A percentile compares a stretch with the other conserved stretches of the same genome.
Evolutionary conservation across 2,797 vertebrate genomes (phyloP).

Genomic region (Silurus aristotelis): DNA sequence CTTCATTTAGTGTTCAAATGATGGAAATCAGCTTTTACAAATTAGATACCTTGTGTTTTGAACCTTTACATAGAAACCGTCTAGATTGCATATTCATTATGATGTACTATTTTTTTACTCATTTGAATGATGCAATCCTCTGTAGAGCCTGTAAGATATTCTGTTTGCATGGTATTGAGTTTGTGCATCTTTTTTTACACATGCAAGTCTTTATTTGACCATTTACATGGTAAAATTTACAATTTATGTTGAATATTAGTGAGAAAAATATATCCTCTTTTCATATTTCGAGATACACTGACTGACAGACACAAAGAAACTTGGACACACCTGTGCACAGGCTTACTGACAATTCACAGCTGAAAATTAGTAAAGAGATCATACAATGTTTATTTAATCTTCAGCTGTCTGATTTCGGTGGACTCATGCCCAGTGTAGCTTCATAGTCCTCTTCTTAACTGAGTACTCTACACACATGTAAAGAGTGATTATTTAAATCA

Average conservation of each 20-base stretch:
- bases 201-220: background rate
- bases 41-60: background rate
- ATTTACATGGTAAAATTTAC: background rate
- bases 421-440: background rate
- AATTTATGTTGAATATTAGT: background rate
- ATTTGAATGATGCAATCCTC: background rate
- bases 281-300: background rate
- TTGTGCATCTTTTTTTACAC: background rate
- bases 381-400: background rate
- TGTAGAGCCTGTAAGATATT: background rate
- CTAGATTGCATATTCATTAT: constrained; percentile 16
- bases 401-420: background rate
- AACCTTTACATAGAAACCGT: background rate
- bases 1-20: background rate
- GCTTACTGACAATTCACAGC: background rate
- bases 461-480: background rate
- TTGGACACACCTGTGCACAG: background rate
- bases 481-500: background rate
- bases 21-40: background rate
- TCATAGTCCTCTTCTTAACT: background rate
- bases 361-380: background rate
- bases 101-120: background rate
- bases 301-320: background rate
- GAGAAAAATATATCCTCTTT: background rate
- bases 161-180: background rate